phyloP scores from a whole-genome alignment of 1,140 invertebrate genomes.

The Chymomyza costata region DNA sequence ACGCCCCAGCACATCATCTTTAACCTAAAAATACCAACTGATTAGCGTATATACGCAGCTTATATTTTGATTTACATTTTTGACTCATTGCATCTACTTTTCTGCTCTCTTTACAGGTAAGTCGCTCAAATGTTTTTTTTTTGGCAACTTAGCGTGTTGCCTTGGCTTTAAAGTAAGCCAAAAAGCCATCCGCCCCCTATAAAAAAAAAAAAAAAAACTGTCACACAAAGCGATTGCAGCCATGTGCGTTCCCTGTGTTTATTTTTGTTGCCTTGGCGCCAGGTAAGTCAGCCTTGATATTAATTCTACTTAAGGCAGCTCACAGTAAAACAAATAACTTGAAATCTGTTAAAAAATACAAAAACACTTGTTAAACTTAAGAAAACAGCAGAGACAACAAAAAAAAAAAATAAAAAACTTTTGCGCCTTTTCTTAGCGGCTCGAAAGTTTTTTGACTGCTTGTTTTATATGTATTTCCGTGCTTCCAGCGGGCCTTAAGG shows the following conservation, averaged over 20 bases:
- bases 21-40: no score
- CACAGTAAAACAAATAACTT: conserved; percentile 38
- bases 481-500: no score
- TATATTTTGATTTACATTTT: conserved; percentile 19
- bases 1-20: neutral
- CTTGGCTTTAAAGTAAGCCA: conserved; percentile 9
- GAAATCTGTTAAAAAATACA: conserved; percentile 32
- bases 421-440: conserved; percentile 4
- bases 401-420: no score
- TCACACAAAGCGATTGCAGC: no score
- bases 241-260: conserved; percentile 34
- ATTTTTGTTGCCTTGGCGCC: conserved; percentile 48
- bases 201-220: no score
- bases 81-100: conserved; percentile 17
- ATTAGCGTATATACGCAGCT: conserved; percentile 8
- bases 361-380: conserved; percentile 66
- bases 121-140: conserved; percentile 45
- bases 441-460: conserved; percentile 18
- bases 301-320: neutral
- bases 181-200: neutral
- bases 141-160: conserved; percentile 39
- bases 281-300: conserved; percentile 41
- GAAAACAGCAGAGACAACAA: conserved; percentile 39
- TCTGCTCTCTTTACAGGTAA: conserved; percentile 54
- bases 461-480: conserved; percentile 20